These are phyloP conservation scores for Pristionchus arcanus DNA, from an alignment of 2,888 invertebrate genomes.

Conservation along the genomic window DNA sequence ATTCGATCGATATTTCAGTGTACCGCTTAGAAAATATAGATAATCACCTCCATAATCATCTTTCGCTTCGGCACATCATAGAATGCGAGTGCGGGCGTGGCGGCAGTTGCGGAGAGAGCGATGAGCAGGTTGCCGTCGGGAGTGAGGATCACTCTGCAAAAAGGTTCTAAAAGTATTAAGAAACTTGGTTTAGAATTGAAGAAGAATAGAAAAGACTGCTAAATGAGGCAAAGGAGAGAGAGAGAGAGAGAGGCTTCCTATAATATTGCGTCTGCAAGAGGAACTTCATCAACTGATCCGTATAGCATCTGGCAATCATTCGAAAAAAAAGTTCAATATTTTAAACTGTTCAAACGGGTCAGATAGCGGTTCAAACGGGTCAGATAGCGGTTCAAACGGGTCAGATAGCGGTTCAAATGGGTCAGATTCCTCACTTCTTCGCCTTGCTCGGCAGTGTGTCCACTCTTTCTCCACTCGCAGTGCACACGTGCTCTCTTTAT, in stretches of 20 bases:
- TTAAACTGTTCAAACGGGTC: neutral
- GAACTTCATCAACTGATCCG: too few species aligned
- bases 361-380: too few species aligned
- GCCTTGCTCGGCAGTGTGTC: conserved; percentile 30
- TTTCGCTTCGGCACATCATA: conserved; percentile 20
- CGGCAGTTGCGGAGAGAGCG: neutral
- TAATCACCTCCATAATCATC: neutral
- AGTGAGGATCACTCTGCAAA: conserved; percentile 36
- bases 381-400: too few species aligned
- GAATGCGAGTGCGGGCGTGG: conserved; percentile 31
- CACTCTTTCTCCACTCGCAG: neutral
- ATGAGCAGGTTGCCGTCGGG: neutral
- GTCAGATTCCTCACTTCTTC: conserved; percentile 23
- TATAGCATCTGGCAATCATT: too few species aligned
- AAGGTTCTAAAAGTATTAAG: too few species aligned
- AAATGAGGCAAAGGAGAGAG: too few species aligned
- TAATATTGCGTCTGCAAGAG: too few species aligned
- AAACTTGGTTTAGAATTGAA: too few species aligned
- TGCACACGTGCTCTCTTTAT: too few species aligned
- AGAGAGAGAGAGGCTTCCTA: too few species aligned
- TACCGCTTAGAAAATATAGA: neutral
- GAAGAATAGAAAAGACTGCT: too few species aligned
- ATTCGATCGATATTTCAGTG: neutral
- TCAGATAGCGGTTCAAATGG: too few species aligned
- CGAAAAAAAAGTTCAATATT: neutral